Evolutionary conservation across 2,888 invertebrate species (phyloP).

Genomic region (Chymomyza amoena): DNA sequence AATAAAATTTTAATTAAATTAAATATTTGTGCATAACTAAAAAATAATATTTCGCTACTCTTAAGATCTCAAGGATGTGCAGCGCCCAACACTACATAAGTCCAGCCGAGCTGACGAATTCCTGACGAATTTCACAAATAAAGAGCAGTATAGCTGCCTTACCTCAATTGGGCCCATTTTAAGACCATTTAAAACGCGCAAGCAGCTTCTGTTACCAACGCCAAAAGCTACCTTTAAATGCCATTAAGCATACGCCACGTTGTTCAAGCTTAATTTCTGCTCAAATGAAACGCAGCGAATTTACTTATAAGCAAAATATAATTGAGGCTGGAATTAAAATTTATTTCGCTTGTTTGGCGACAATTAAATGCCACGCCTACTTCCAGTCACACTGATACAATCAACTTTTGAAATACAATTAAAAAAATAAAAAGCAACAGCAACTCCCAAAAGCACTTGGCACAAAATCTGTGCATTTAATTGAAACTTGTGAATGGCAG

Average conservation of each 20-base stretch:
- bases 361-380: conserved; percentile 56
- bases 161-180: no score
- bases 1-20: no score
- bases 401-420: conserved; percentile 45
- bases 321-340: conserved; percentile 44
- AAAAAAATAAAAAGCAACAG: conserved; percentile 42
- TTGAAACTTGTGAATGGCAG: conserved; percentile 50
- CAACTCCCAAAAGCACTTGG: conserved; percentile 19
- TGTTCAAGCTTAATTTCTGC: not conserved
- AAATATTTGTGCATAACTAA: no score
- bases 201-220: not conserved
- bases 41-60: no score
- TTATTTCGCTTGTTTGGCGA: conserved; percentile 38
- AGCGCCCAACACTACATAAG: no score
- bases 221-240: not conserved
- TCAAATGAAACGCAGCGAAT: not conserved
- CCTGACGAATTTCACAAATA: no score
- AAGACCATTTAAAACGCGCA: no score
- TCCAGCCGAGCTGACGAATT: no score
- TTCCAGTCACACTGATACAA: conserved; percentile 12
- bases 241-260: not conserved
- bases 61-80: no score
- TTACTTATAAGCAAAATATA: conserved; percentile 22
- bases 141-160: no score
- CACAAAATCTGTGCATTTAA: conserved; percentile 61